phyloP scores from a whole-genome alignment of 30 jellyfish, hydroid and myxozoan species.

The Morbakka virulenta region DNA sequence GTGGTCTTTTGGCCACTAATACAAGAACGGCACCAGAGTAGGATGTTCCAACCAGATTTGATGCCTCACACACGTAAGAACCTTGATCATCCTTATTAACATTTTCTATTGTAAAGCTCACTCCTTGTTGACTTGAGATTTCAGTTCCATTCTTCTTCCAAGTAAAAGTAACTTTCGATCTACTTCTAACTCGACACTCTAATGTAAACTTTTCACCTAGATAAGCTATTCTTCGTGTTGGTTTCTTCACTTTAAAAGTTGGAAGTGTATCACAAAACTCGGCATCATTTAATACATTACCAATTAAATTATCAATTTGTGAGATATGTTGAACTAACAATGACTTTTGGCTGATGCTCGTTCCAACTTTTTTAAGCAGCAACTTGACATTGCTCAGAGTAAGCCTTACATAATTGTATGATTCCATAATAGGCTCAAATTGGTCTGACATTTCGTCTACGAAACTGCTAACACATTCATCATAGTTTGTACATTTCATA shows the following conservation, averaged over 20 bases:
- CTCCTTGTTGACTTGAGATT: conserved; percentile 47
- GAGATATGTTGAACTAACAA: background rate
- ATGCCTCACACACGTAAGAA: conserved; percentile 56
- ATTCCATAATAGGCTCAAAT: conserved; percentile 39
- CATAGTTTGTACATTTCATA: conserved; percentile 39
- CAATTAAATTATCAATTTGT: background rate
- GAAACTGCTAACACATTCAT: conserved; percentile 48
- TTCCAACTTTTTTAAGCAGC: background rate
- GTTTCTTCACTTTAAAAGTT: background rate
- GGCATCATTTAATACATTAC: conserved; percentile 5
- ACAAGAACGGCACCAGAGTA: conserved; percentile 52
- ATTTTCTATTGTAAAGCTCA: conserved; percentile 18
- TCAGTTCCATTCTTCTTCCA: conserved; percentile 76
- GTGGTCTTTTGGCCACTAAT: conserved; percentile 4
- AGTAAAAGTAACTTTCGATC: conserved; percentile 19
- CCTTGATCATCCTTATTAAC: conserved; percentile 63
- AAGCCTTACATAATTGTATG: background rate
- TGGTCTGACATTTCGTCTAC: conserved; percentile 23
- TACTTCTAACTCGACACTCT: conserved; percentile 36
- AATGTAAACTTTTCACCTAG: conserved; percentile 52
- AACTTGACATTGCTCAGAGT: background rate
- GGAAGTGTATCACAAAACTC: conserved; percentile 66
- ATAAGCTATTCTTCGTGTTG: conserved; percentile 58
- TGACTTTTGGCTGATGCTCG: background rate
- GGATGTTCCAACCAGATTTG: conserved; percentile 35